Conservation (phyloP, 2,113 vertebrate genomes). For the Anolis sagrei region DNA sequence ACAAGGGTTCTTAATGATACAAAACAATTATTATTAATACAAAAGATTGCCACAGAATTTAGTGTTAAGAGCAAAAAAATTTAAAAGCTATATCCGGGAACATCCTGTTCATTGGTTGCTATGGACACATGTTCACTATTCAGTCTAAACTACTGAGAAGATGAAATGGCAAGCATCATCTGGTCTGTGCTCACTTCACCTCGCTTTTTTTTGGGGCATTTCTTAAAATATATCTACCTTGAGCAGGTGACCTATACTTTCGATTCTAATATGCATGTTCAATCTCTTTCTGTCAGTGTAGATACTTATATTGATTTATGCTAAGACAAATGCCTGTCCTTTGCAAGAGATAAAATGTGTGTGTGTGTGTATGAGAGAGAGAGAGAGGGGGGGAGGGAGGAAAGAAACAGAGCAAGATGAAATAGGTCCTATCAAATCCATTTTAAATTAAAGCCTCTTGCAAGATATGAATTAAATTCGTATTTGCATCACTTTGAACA, state of each 20-base stretch:
- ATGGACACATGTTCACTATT: conserved; percentile 50
- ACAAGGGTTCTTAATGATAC: conserved; percentile 21
- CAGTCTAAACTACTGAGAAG: conserved; percentile 15
- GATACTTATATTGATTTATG: background rate
- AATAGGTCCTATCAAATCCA: background rate
- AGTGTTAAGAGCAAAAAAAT: conserved; percentile 26
- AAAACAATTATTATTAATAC: conserved; percentile 14
- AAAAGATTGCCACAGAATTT: background rate
- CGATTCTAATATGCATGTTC: background rate
- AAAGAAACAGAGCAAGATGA: too few relatives aligned
- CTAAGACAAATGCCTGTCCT: background rate
- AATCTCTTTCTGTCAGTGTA: background rate
- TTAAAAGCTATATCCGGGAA: conserved; percentile 41
- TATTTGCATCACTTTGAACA: background rate
- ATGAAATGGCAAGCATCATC: background rate
- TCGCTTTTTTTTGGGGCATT: background rate
- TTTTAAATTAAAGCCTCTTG: background rate
- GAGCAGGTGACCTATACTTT: background rate
- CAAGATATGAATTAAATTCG: background rate
- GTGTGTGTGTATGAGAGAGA: background rate
- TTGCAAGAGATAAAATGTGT: background rate
- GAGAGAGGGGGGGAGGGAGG: background rate
- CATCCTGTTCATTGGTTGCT: conserved; percentile 56
- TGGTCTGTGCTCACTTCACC: fast-evolving
- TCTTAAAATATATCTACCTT: too few relatives aligned